Percentiles rank a stretch among this genome's conserved stretches.
Evolutionary conservation across 2,797 vertebrate genomes (phyloP).

Genomic region (Falco novaeseelandiae): DNA sequence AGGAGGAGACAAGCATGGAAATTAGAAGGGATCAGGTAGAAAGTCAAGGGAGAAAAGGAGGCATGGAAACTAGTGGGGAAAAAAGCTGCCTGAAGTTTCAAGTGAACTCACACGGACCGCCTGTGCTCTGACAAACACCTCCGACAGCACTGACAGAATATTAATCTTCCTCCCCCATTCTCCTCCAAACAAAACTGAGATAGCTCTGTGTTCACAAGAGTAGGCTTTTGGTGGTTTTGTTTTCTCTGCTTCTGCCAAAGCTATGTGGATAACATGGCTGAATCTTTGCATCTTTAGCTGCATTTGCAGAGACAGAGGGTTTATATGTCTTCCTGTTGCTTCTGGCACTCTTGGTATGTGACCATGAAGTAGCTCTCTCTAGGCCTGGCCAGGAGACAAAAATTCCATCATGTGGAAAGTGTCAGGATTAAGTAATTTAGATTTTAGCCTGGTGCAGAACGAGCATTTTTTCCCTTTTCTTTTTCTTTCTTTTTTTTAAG

Average conservation of each 20-base stretch:
- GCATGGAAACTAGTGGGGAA: not conserved
- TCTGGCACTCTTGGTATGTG: not conserved
- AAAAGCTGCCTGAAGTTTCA: not conserved
- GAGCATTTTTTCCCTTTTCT: not conserved
- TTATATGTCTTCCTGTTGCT: not conserved
- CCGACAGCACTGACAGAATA: not conserved
- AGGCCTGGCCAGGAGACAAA: not conserved
- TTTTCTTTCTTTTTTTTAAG: not conserved
- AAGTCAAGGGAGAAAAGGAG: not conserved
- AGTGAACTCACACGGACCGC: not conserved
- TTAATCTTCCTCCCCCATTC: not conserved
- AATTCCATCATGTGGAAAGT: conserved; percentile 12
- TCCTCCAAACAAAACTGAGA: conserved; percentile 27
- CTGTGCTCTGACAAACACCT: conserved; percentile 20
- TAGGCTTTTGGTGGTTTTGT: conserved; percentile 6
- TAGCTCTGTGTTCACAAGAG: not conserved
- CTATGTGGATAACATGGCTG: not conserved
- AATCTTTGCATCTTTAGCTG: conserved; percentile 6
- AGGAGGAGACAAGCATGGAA: not conserved
- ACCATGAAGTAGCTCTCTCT: not conserved
- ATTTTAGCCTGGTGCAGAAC: not conserved
- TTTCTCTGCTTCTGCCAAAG: conserved; percentile 5
- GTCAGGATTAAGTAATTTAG: not conserved
- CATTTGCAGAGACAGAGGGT: not conserved
- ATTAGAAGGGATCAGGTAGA: not conserved